phyloP scores from a whole-genome alignment of 2,797 vertebrate genomes.

The Emys orbicularis region DNA sequence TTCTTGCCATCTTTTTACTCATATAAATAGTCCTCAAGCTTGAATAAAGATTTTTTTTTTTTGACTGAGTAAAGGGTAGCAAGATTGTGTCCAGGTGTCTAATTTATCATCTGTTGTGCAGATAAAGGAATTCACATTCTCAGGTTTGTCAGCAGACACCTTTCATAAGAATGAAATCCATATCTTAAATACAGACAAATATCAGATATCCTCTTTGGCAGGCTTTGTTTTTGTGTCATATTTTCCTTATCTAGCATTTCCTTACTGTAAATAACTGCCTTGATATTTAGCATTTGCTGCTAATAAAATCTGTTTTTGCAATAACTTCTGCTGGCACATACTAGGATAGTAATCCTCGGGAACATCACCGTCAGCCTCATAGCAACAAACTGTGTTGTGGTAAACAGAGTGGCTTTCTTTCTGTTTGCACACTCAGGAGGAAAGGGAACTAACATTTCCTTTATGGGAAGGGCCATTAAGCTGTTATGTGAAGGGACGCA shows the following conservation, averaged over 20 bases:
- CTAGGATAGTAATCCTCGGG: slow-evolving; percentile 5
- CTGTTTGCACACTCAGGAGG: not conserved
- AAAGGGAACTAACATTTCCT: not conserved
- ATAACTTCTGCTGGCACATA: not conserved
- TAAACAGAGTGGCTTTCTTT: not conserved
- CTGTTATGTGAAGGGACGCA: not conserved
- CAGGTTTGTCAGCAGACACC: not conserved
- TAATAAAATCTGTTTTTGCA: not conserved
- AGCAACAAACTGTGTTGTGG: slow-evolving; percentile 32
- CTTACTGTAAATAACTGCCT: not conserved
- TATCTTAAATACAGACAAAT: not conserved
- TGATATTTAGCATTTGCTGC: slow-evolving; percentile 1
- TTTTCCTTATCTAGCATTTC: not conserved
- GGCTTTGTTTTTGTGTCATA: not conserved
- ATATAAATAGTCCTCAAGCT: not conserved
- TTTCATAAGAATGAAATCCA: not conserved
- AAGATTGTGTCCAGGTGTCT: not conserved
- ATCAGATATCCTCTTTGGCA: not conserved
- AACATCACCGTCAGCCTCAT: not conserved
- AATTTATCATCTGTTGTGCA: not conserved
- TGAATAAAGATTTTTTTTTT: not conserved
- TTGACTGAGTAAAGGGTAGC: not conserved
- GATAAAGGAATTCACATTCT: not conserved
- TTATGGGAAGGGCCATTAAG: not conserved
- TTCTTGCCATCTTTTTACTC: not conserved